Percentiles rank a stretch among this genome's conserved stretches.
phyloP scores from a whole-genome alignment of 2,888 invertebrate genomes.

The Chaetogeoica ovagalla region DNA sequence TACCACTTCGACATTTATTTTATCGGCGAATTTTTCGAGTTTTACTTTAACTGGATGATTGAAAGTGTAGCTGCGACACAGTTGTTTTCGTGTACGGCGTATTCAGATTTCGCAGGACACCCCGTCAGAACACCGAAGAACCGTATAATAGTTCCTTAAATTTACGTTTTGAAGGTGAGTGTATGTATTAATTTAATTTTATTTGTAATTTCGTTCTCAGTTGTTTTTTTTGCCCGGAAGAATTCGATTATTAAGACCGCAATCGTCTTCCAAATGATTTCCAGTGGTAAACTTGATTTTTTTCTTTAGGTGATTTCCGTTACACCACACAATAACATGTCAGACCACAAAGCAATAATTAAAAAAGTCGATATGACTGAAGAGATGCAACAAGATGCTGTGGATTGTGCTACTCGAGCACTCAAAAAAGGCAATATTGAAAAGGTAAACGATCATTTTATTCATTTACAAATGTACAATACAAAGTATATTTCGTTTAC shows the following conservation, averaged over 20 bases:
- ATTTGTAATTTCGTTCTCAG: background rate
- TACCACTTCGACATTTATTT: constrained; percentile 41
- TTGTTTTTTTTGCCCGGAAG: no score
- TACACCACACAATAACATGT: constrained; percentile 68
- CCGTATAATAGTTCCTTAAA: constrained; percentile 13
- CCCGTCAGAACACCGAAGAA: background rate
- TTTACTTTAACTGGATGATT: constrained; percentile 7
- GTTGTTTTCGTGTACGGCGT: background rate
- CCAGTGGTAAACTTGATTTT: background rate
- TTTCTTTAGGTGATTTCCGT: constrained; percentile 17
- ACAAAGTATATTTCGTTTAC: background rate
- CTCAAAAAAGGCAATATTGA: constrained; percentile 99
- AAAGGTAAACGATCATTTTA: constrained; percentile 69
- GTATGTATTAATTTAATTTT: no score
- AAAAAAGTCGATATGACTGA: constrained; percentile 99
- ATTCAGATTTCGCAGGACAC: background rate
- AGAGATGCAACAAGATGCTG: constrained; percentile 99
- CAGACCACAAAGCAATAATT: constrained; percentile 98
- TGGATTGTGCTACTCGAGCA: constrained; percentile 97
- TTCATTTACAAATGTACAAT: background rate
- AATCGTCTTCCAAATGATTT: background rate
- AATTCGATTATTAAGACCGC: background rate
- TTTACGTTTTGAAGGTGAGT: constrained; percentile 25
- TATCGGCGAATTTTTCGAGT: constrained; percentile 43
- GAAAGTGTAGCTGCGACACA: no score